A percentile compares a stretch with the other conserved stretches of the same genome.
phyloP scores from a whole-genome alignment of 2,113 vertebrate genomes.

The Mormoops blainvillei region DNA sequence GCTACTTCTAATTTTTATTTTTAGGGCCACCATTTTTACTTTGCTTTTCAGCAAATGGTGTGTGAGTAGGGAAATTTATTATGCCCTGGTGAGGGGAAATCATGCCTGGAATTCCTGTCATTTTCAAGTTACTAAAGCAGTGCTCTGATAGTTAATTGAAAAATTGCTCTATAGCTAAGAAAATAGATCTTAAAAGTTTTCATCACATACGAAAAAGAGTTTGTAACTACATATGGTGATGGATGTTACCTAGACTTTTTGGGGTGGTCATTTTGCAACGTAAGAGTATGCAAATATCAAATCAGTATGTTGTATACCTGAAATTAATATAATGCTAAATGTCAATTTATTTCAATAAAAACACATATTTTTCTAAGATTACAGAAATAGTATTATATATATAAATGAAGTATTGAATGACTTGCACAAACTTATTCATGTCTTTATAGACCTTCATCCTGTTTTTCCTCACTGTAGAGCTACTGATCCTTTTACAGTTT shows the following conservation, averaged over 20 bases:
- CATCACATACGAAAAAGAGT: background rate
- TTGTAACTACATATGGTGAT: background rate
- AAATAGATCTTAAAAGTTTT: background rate
- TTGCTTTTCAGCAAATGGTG: constrained; percentile 43
- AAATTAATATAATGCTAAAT: background rate
- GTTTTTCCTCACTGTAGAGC: background rate
- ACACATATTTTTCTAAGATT: background rate
- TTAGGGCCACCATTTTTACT: constrained; percentile 55
- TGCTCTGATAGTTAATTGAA: background rate
- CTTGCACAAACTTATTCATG: background rate
- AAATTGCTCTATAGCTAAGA: background rate
- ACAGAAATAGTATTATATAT: background rate
- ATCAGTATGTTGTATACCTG: background rate
- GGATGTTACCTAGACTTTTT: background rate
- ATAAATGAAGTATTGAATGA: background rate
- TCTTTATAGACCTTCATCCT: background rate
- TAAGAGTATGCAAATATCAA: background rate
- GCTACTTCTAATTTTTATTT: constrained; percentile 35
- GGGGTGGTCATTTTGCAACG: background rate
- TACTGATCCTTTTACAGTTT: background rate
- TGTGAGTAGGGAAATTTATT: constrained; percentile 46
- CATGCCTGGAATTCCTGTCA: constrained; percentile 16
- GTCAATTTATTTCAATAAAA: background rate
- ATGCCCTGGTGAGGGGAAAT: constrained; percentile 18
- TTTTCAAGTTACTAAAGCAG: constrained; percentile 20